Conservation (phyloP, 2,797 vertebrate species). For the Eulemur rubriventer region DNA sequence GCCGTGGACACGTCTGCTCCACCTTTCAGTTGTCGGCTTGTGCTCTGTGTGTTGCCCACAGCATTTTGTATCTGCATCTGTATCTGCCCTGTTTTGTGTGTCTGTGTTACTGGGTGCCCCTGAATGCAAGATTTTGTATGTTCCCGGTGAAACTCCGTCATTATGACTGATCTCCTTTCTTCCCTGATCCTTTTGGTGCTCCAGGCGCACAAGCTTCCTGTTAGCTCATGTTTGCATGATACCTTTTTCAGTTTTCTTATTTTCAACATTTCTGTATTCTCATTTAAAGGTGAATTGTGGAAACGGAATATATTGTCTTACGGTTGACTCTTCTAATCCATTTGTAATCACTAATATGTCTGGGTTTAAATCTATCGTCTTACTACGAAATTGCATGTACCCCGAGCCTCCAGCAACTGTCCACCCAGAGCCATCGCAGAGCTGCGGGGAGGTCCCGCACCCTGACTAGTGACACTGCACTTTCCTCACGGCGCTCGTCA, state of each 20-base stretch:
- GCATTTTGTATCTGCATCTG: background rate
- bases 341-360: background rate
- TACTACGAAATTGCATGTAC: background rate
- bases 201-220: background rate
- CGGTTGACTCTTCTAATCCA: too few species aligned
- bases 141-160: background rate
- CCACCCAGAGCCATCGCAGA: fast-evolving
- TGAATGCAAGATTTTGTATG: fast-evolving
- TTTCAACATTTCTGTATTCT: background rate
- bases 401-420: fast-evolving
- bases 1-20: background rate
- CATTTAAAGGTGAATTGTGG: background rate
- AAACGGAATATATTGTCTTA: background rate
- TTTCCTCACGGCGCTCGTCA: background rate
- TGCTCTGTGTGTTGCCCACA: background rate
- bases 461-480: fast-evolving
- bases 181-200: background rate
- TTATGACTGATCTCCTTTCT: background rate
- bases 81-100: background rate
- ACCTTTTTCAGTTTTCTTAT: background rate
- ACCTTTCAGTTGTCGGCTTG: background rate
- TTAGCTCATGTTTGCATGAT: background rate
- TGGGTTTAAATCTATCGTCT: background rate
- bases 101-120: too few species aligned
- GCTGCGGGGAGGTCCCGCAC: too few species aligned